Evolutionary conservation across 2,888 invertebrate species (phyloP).

Genomic region (Diarsia brunnea): DNA sequence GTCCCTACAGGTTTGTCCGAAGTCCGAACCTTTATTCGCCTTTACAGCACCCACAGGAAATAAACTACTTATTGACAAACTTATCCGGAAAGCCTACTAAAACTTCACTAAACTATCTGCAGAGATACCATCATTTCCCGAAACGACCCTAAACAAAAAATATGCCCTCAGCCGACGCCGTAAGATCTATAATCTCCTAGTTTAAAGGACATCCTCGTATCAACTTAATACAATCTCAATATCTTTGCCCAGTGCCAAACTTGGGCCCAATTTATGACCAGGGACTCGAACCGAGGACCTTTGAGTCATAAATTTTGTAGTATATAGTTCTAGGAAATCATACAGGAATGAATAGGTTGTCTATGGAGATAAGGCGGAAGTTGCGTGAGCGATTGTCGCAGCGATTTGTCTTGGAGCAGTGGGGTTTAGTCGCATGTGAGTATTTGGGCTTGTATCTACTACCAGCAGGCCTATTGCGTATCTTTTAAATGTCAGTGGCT

Average conservation of each 20-base stretch:
- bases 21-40: no score
- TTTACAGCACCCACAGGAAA: background rate
- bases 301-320: slow-evolving; percentile 54
- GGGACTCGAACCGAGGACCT: slow-evolving; percentile 55
- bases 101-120: slow-evolving; percentile 9
- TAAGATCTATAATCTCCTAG: slow-evolving; percentile 27
- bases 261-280: slow-evolving; percentile 59
- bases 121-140: background rate
- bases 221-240: slow-evolving; percentile 55
- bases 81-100: background rate
- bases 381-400: slow-evolving; percentile 29
- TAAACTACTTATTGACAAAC: background rate
- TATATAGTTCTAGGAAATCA: slow-evolving; percentile 52
- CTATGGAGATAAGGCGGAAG: slow-evolving; percentile 41
- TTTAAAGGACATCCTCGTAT: slow-evolving; percentile 46
- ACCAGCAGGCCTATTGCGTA: no score
- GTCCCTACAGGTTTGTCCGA: background rate
- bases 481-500: no score
- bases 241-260: slow-evolving; percentile 49
- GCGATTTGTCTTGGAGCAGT: slow-evolving; percentile 19
- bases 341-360: slow-evolving; percentile 39
- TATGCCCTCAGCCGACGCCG: background rate
- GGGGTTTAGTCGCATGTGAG: background rate
- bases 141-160: slow-evolving; percentile 14
- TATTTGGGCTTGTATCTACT: background rate